Conservation (phyloP, 2,797 vertebrate genomes). For the Ptychobarbus kaznakovi region DNA sequence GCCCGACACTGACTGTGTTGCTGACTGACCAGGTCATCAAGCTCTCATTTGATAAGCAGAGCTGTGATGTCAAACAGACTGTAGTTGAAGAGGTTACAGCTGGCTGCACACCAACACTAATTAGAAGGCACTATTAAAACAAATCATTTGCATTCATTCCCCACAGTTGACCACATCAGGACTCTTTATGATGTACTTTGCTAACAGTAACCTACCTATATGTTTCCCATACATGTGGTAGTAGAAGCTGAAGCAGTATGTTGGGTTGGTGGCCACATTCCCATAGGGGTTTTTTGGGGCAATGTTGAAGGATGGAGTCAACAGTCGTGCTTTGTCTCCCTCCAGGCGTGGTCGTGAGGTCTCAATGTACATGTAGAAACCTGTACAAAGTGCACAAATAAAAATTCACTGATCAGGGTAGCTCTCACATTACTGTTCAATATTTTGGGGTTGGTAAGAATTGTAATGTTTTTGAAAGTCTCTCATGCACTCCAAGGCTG, state of each 20-base stretch:
- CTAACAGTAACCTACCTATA: conserved; percentile 81
- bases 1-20: background rate
- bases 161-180: conserved; percentile 22
- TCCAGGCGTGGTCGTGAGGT: conserved; percentile 88
- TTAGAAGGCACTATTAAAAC: conserved; percentile 31
- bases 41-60: background rate
- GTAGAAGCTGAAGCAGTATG: conserved; percentile 83
- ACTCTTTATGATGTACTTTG: background rate
- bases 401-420: background rate
- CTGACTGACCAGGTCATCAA: background rate
- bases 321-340: conserved; percentile 89
- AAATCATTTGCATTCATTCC: conserved; percentile 33
- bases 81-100: background rate
- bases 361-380: conserved; percentile 98
- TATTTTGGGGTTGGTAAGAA: background rate
- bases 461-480: background rate
- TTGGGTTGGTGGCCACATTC: conserved; percentile 72
- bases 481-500: background rate
- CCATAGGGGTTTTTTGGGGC: conserved; percentile 87
- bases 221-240: conserved; percentile 88
- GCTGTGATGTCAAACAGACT: conserved; percentile 19
- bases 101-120: conserved; percentile 21
- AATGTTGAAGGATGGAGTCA: conserved; percentile 90
- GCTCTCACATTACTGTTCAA: background rate
- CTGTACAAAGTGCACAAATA: conserved; percentile 67